Base-by-base conservation (phyloP, 2,113 vertebrate species). In the Siniperca knerii region DNA sequence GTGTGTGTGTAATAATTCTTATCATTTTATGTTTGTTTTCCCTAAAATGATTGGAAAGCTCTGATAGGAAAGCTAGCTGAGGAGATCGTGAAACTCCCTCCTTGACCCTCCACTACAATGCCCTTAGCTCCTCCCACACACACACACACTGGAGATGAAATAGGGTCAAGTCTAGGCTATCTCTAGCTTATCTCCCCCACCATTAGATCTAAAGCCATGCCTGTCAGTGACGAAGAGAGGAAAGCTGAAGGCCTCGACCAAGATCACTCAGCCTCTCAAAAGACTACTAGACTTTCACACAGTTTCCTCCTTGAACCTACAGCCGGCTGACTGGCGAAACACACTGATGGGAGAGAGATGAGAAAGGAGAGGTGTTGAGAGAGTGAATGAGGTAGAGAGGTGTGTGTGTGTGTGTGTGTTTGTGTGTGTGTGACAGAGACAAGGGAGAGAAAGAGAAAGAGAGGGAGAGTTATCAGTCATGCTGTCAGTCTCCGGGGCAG, bases 381-480 rank as follows among this genome's bases (percentile, higher is more conserved):
- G 80, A 86, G 55, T 12, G 35, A 71, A 71, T 52, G 87, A 80
- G 70, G 44, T 65, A 60, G 70, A 66, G 71, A 58, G 52, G 75
- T 74, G 75, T 85, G 87, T 83, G 57, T 71, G 72, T 85, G 75
- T 85, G 83, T 83, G 55, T 71, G 75, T 76, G 75, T 68, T 67
- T 71, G 48, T 87, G 2, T 75, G 58, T 83, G 79, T 80, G 77
- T 81, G 87, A 78, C 64, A 58, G 82, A 77, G 50, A 72, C 1
- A 29, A 50, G 58, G 62, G 25, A 16, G n/a, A 21, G 65, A 40
- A 6, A 69, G 29, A 76, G 75, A 82, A 52, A 77, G 74, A 82
- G 88, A 81, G 78, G 87, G 77, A 80, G 92, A 83, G 88, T 82
- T 92, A 91, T 93, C 92, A 89, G 89, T 92, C 89, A 84, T 87